Evolutionary conservation across 2,888 invertebrate species (phyloP), one percentile per base, ranked within the genome.

Genomic region (Conchocele bisecta): DNA sequence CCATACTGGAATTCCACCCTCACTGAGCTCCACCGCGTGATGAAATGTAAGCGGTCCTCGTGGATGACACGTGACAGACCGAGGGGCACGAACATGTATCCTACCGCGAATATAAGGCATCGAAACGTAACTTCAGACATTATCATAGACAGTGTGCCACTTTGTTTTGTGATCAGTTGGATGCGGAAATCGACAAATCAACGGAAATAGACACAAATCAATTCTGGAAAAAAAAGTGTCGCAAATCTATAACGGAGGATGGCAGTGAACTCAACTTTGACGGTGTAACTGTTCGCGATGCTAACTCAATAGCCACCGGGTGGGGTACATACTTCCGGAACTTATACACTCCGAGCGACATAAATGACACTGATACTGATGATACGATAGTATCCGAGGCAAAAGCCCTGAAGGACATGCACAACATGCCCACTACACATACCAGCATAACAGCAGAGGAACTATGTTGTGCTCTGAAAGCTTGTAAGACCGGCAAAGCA

Each of bases 1-100:
- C 63, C 63, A 6, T 64, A 54, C 20, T 54, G 63, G 63, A 51
- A 64, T 15, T 13, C 15, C 6, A 50, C 39, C 13, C 17, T 61
- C 6, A 28, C 20, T 29, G 41, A 20, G 6, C 17, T 35, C 20
- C 51, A 61, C 33, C 22, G 26, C n/a, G 61, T 33, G n/a, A 35
- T 50, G 50, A 13, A n/a, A 28, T 13, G 39, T 15, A 15, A 26
- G 15, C 24, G 51, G 1, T 1, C 17, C 6, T 6, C n/a, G 17
- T 61, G 61, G 61, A 33, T 44, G 15, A 9, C 17, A 5, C 42
- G 41, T 6, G 63, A 46, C 3, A 39, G 54, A 5, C 42, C 53
- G 9, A 33, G 63, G n/a, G 41, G 15, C 2, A 4, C 22, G n/a
- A 29, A 1, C 1, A 31, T 15, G 3, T 17, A 3, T 39, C 41